Evolutionary conservation across 2,113 vertebrate species (phyloP).

Genomic region (Cyanistes caeruleus): DNA sequence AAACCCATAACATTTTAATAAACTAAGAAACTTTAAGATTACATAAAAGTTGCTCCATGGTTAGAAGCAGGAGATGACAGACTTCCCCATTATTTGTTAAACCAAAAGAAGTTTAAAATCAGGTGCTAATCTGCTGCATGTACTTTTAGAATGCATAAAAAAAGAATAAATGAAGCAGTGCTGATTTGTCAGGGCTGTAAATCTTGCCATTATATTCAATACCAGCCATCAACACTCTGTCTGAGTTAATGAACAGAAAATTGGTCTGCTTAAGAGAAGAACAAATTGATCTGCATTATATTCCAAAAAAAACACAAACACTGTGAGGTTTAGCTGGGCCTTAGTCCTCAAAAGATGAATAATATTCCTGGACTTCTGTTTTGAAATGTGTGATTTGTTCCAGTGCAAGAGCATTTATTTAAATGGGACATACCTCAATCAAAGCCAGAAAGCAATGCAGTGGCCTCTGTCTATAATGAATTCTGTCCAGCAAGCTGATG

Average conservation of each 20-base stretch:
- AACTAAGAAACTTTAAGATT: background rate
- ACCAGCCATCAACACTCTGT: background rate
- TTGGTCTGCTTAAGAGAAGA: conserved; percentile 48
- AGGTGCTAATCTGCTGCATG: background rate
- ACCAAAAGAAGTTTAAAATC: background rate
- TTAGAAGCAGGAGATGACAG: background rate
- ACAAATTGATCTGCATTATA: conserved; percentile 33
- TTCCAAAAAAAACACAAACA: conserved; percentile 25
- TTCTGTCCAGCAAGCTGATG: conserved; percentile 64
- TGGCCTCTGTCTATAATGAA: conserved; percentile 58
- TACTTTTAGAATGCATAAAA: background rate
- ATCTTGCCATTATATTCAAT: conserved; percentile 35
- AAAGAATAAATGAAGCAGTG: background rate
- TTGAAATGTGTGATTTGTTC: conserved; percentile 26
- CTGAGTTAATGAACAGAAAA: conserved; percentile 60
- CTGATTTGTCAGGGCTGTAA: conserved; percentile 20
- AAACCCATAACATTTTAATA: background rate
- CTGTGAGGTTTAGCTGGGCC: background rate
- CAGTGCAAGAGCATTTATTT: conserved; percentile 5
- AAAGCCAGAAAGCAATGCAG: conserved; percentile 47
- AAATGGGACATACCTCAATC: conserved; percentile 50
- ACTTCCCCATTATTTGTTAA: background rate
- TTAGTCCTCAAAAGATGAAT: background rate
- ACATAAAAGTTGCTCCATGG: background rate
- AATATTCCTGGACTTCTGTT: background rate